Percentiles rank a stretch among this genome's conserved stretches.
These are phyloP conservation scores for Alsophila aescularia DNA, from an alignment of 2,888 invertebrate species.

Conservation along the genomic window DNA sequence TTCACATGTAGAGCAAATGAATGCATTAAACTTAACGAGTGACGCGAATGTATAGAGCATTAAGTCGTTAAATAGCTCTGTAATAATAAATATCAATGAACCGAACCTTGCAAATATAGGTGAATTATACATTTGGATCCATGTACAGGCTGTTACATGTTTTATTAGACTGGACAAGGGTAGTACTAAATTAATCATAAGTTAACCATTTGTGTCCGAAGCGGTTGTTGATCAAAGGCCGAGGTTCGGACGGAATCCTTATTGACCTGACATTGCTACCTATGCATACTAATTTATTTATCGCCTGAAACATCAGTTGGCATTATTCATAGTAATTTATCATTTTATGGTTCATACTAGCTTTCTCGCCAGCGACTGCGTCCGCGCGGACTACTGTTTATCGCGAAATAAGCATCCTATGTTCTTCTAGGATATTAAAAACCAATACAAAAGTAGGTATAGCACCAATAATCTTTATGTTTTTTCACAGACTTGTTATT, in stretches of 20 bases:
- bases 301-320: background rate
- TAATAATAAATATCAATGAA: conserved; percentile 33
- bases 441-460: no score
- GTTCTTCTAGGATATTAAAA: no score
- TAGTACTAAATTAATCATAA: conserved; percentile 43
- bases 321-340: no score
- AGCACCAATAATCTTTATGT: no score
- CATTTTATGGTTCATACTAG: no score
- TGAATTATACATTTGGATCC: conserved; percentile 34
- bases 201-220: conserved; percentile 35
- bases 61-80: conserved; percentile 25
- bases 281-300: conserved; percentile 21
- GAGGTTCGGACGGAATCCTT: conserved; percentile 19
- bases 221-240: conserved; percentile 29
- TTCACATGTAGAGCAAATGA: conserved; percentile 17
- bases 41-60: conserved; percentile 19
- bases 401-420: no score
- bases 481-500: no score
- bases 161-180: conserved; percentile 43
- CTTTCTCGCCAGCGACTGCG: no score
- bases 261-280: conserved; percentile 17
- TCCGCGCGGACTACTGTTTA: no score
- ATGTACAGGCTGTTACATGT: conserved; percentile 22
- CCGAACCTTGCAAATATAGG: conserved; percentile 22
- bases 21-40: conserved; percentile 35